Evolutionary conservation across 2,888 invertebrate genomes (phyloP), one percentile per base, ranked within the genome.

Genomic region (Drosophila anomalata): DNA sequence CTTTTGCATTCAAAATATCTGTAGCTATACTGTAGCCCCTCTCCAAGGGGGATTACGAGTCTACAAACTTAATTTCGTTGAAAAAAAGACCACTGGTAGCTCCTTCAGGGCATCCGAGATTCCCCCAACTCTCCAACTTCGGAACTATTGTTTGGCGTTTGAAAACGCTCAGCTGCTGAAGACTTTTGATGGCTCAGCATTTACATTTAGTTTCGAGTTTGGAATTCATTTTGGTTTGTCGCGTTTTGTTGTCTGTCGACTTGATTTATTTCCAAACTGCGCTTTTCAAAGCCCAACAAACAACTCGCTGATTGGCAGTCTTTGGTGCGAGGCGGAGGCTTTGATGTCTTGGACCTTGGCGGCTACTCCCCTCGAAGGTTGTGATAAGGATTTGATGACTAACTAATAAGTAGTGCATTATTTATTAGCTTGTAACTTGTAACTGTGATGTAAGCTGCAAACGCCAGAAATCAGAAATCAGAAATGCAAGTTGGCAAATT

Each of bases 161-260:
- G 41, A 9, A 42, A 20, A 8, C 54, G 56, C 44, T 68, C 60
- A 76, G 78, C 69, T 80, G 79, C 62, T 72, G 65, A 66, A 29
- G 39, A 44, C 46, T 42, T 66, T 87, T 84, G 81, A 84, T 87
- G 85, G 82, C 73, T 82, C 81, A 82, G 85, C 87, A 76, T 84
- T 82, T 84, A 76, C 66, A 78, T 76, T 81, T 67, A 55, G 51
- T 52, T 66, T 79, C 55, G 62, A 74, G 84, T 84, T 84, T 78
- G 87, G 69, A 87, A 84, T 87, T 80, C 72, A 84, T 80, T 73
- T 82, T 68, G 12, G n/a, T 47, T 51, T 61, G 62, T 50, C 42
- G 62, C 7, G 31, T 31, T 42, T 44, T 9, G 33, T 46, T 62
- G 62, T 63, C 50, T 53, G 46, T 46, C 17, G 17, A 17, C 39